Evolutionary conservation across 2,888 invertebrate species (phyloP).

Genomic region (Nudaria mundana): DNA sequence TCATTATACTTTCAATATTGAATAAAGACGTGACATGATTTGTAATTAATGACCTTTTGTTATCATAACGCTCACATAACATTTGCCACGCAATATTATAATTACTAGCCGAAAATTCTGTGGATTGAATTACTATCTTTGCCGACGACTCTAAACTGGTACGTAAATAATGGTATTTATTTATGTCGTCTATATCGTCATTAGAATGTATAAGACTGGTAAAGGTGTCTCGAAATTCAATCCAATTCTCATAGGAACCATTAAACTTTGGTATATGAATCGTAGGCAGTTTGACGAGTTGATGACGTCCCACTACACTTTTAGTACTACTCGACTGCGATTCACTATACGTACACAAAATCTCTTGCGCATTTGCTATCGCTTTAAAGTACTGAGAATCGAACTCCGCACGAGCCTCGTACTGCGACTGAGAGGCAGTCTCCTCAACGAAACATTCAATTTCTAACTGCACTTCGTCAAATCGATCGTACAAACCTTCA

Average conservation of each 20-base stretch:
- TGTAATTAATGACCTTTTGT: too few relatives aligned
- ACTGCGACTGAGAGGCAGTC: too few relatives aligned
- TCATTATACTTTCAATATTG: neutral
- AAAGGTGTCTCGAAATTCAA: neutral
- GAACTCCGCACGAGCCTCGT: neutral
- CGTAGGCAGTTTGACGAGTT: neutral
- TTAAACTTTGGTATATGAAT: neutral
- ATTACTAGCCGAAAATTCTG: neutral
- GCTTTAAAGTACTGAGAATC: neutral
- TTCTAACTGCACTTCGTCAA: conserved; percentile 1
- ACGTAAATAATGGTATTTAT: neutral
- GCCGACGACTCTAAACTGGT: too few relatives aligned
- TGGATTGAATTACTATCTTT: neutral
- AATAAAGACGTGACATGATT: neutral
- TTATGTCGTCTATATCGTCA: neutral
- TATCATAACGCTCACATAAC: too few relatives aligned
- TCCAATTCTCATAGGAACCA: neutral
- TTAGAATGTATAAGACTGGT: neutral
- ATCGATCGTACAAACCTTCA: neutral
- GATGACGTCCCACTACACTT: too few relatives aligned
- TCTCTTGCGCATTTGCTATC: neutral
- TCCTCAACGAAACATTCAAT: neutral
- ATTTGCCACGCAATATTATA: neutral
- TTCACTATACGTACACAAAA: neutral
- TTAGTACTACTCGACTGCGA: neutral